Evolutionary conservation across 1,140 invertebrate genomes (phyloP), one percentile per base, ranked within the genome.

Genomic region (Steinernema feltiae): DNA sequence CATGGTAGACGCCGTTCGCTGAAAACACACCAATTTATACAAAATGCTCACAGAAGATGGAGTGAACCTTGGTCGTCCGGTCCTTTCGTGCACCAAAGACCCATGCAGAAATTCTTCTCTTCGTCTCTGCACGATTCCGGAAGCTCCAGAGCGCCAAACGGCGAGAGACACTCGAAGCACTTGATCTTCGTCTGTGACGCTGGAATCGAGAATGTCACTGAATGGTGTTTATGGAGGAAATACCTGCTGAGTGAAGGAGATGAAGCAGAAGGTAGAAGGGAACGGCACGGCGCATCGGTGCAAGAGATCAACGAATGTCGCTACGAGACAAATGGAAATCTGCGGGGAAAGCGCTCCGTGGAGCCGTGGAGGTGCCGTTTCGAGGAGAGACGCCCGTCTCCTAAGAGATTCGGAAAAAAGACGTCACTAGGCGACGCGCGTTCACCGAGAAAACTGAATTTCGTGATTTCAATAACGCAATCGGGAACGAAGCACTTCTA

Each of bases 61-160:
- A 63, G 12, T 27, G 7, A 7, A 63, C 53, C 12, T 63, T 21
- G 7, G 2, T 63, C 53, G 24, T 63, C 53, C 15, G 15, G 53
- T 63, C 53, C 53, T 27, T 63, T 63, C 3, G 53, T 63, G 24
- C 53, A 63, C 53, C 53, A 63, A 27, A 63, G 24, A n/a, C 53
- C 53, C 53, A 27, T 63, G 53, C 53, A 63, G 53, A 63, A 63
- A n/a, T n/a, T n/a, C 24, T 27, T 63, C 15, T 63, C 53, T 27
- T 63, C 53, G 53, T 12, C n/a, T n/a, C n/a, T 17, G 53, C 53
- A 63, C 12, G 7, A 7, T 15, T 63, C 53, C 7, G 53, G 53
- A 21, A 63, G 53, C 2, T 63, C 53, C 15, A 63, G 12, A 3
- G 53, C 12, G 15, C 24, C 53, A 21, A 63, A 63, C 7, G 53